phyloP scores from a whole-genome alignment of 2,797 vertebrate species.

The Coilia nasus region DNA sequence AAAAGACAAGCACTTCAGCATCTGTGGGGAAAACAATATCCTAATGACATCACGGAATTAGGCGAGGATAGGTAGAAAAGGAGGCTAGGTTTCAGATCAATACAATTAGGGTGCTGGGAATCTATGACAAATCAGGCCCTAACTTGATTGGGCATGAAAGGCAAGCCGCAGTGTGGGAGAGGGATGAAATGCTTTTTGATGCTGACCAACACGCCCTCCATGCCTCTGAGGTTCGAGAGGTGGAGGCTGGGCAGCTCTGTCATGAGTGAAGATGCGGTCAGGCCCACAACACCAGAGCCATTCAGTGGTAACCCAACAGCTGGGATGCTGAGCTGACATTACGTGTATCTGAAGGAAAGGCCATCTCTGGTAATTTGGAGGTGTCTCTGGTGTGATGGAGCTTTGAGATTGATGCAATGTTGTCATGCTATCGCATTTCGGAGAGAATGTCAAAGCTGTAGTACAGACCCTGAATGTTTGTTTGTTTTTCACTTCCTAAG shows the following conservation, averaged over 20 bases:
- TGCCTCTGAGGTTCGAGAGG: not conserved
- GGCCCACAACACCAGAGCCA: not conserved
- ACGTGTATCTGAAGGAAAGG: not conserved
- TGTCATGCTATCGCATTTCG: too few relatives aligned
- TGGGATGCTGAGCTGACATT: not conserved
- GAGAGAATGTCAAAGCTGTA: too few relatives aligned
- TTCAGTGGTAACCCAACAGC: not conserved
- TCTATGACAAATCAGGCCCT: conserved; percentile 36
- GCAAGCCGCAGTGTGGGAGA: conserved; percentile 22
- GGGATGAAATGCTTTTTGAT: conserved; percentile 18
- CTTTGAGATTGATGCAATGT: too few relatives aligned
- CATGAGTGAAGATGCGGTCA: not conserved
- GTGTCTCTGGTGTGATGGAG: too few relatives aligned
- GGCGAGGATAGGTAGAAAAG: conserved; percentile 28
- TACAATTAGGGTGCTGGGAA: conserved; percentile 36
- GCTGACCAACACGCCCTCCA: not conserved
- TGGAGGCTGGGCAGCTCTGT: not conserved
- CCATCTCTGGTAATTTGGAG: too few relatives aligned
- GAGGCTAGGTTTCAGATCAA: conserved; percentile 39
- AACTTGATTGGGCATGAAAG: conserved; percentile 42
- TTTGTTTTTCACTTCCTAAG: not conserved
- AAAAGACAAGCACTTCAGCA: conserved; percentile 28
- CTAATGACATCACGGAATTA: conserved; percentile 42
- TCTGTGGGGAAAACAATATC: conserved; percentile 35
- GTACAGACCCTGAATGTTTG: not conserved